Percentiles rank a stretch among this genome's conserved stretches.
Conservation (phyloP, 2,888 invertebrate genomes). For the Agapostemon virescens region DNA sequence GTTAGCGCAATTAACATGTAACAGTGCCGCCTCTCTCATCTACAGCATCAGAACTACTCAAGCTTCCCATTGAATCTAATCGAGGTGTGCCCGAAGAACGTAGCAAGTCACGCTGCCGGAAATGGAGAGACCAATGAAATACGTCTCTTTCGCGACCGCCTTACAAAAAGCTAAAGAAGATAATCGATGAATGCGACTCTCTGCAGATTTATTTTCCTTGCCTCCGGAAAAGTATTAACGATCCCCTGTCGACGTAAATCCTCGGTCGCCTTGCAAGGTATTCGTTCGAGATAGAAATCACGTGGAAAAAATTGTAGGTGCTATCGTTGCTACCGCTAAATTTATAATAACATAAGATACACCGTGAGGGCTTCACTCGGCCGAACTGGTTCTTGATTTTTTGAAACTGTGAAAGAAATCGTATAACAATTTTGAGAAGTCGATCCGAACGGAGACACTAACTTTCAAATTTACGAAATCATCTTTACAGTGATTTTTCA, state of each 20-base stretch:
- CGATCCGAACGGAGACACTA: too few relatives aligned
- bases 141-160: constrained; percentile 2
- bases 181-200: constrained; percentile 42
- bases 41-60: neutral
- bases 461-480: too few relatives aligned
- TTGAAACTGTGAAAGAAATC: too few relatives aligned
- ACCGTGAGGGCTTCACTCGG: too few relatives aligned
- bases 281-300: neutral
- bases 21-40: neutral
- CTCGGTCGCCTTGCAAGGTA: constrained; percentile 3
- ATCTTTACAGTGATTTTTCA: too few relatives aligned
- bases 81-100: constrained; percentile 2
- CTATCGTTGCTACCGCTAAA: neutral
- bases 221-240: constrained; percentile 29
- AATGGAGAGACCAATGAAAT: constrained; percentile 22
- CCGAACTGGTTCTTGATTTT: too few relatives aligned
- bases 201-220: constrained; percentile 28
- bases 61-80: neutral
- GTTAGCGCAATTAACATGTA: neutral
- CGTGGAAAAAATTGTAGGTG: neutral
- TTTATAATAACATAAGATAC: too few relatives aligned
- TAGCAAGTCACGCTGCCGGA: neutral
- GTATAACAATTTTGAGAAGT: too few relatives aligned
- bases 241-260: constrained; percentile 17
- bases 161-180: constrained; percentile 18